Evolutionary conservation across 2,113 vertebrate species (phyloP), one percentile per base, ranked within the genome.

Genomic region (Brachyhypopomus gauderio): DNA sequence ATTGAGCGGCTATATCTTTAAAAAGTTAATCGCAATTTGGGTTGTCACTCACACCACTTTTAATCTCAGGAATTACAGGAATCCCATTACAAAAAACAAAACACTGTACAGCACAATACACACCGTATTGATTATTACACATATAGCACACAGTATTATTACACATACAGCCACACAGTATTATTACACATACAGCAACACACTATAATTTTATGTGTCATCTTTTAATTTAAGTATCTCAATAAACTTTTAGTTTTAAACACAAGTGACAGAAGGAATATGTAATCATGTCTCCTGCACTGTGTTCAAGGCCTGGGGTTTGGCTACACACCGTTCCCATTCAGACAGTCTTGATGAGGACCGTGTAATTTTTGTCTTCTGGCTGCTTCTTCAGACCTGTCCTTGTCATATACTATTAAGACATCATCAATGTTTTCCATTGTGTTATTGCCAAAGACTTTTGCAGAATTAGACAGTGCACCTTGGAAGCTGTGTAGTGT

Each of bases 231-330:
- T 14, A 52, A 52, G 14, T 52, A 14, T 34, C 55, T 48, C 70
- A 41, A 62, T 70, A 34, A 25, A 8, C 60, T 45, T 2, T 52
- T 34, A 34, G 20, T 75, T 19, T 60, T n/a, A 52, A 82, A 72
- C 74, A 63, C 30, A 27, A 27, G 25, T 41, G 11, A 74, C 45
- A 52, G 45, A 52, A 52, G 1, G 8, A 52, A 59, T 75, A 4
- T 60, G 72, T 75, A 63, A 82, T 77, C 8, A 60, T 82, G 59
- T 76, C 36, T 60, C 22, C 58, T n/a, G 16, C 45, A 75, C 30
- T 25, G 7, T 9, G 63, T 63, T 71, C 70, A 70, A 62, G 36
- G 25, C 56, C 19, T 38, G 14, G 30, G n/a, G 75, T 22, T 30
- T 72, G 58, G 56, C 67, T 60, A 30, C 38, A 17, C 12, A 8